These are phyloP conservation scores for Ovis canadensis DNA, from an alignment of 2,113 vertebrate genomes.

Conservation along the genomic window DNA sequence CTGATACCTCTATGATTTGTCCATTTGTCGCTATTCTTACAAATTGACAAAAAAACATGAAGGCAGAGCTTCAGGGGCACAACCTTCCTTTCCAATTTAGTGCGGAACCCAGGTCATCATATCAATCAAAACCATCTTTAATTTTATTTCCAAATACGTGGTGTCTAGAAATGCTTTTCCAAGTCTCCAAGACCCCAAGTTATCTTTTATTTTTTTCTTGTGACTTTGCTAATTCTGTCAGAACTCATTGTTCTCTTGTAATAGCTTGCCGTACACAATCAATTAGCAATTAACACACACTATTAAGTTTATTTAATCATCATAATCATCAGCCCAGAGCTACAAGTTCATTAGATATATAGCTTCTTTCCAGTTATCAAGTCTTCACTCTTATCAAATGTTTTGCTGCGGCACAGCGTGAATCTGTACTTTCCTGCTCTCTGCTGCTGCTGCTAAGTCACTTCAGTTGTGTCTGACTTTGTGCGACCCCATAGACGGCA, in stretches of 20 bases:
- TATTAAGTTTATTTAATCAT: not conserved
- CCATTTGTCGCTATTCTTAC: not conserved
- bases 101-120: not conserved
- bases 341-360: not conserved
- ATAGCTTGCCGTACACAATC: not conserved
- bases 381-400: not conserved
- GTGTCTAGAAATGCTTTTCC: not conserved
- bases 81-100: not conserved
- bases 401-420: not conserved
- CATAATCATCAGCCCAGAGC: not conserved
- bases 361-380: not conserved
- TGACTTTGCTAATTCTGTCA: not conserved
- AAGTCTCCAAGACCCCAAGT: not conserved
- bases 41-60: not conserved
- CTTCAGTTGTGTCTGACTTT: no score
- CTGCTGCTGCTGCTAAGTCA: not conserved
- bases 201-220: not conserved
- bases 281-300: not conserved
- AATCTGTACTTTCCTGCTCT: not conserved
- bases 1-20: not conserved
- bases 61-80: not conserved
- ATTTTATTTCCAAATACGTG: not conserved
- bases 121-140: not conserved
- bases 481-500: no score
- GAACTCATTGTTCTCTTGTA: not conserved